phyloP scores from a whole-genome alignment of 2,113 vertebrate species.

The Takifugu flavidus region DNA sequence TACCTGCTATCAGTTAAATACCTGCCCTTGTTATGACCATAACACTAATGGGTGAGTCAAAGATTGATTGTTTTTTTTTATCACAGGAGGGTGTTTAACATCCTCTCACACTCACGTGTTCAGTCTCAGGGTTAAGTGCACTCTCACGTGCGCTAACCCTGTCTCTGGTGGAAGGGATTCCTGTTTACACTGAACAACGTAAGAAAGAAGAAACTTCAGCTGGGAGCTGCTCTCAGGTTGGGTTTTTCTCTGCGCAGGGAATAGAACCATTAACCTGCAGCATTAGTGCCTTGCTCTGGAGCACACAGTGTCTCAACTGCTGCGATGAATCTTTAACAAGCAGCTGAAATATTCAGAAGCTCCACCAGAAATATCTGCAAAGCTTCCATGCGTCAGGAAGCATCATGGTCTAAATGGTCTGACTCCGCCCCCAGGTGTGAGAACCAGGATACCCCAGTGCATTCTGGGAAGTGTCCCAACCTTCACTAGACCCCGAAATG shows the following conservation, averaged over 20 bases:
- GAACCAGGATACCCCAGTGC: background rate
- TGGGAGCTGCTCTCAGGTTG: background rate
- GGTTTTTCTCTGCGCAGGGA: background rate
- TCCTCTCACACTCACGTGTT: background rate
- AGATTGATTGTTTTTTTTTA: background rate
- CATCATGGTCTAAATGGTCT: background rate
- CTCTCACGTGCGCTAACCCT: background rate
- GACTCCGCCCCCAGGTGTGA: background rate
- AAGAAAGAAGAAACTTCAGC: background rate
- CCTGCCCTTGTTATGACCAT: no score
- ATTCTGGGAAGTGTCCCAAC: slow-evolving; percentile 8
- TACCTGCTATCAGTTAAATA: no score
- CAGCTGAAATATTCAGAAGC: slow-evolving; percentile 39
- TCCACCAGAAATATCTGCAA: slow-evolving; percentile 31
- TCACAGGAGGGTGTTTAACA: background rate
- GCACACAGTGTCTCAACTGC: slow-evolving; percentile 1
- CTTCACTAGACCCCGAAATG: no score
- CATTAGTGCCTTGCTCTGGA: slow-evolving; percentile 17
- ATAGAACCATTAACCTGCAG: background rate
- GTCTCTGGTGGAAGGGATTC: background rate
- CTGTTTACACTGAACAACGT: background rate
- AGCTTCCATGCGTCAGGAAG: slow-evolving; percentile 5
- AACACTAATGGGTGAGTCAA: no score
- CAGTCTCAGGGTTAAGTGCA: background rate
- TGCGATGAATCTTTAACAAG: slow-evolving; percentile 28